Percentiles rank a stretch among this genome's conserved stretches.
phyloP scores from a whole-genome alignment of 2,888 invertebrate species.

The Crossocerus cetratus region DNA sequence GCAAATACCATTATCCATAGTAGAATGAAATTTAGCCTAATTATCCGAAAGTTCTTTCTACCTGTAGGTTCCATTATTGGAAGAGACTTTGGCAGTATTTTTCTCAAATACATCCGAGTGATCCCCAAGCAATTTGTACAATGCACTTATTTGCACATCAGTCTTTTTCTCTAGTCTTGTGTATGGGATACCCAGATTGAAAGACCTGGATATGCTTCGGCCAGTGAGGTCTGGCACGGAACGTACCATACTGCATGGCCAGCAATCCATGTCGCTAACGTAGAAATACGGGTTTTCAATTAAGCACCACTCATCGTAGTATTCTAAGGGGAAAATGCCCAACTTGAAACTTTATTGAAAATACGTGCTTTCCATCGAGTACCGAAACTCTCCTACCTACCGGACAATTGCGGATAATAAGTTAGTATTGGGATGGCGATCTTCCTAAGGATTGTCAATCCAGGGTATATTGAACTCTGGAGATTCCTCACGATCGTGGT shows the following conservation, averaged over 20 bases:
- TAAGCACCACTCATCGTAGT: slow-evolving; percentile 91
- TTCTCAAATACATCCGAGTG: slow-evolving; percentile 81
- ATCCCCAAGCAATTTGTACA: slow-evolving; percentile 80
- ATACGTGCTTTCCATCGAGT: no score
- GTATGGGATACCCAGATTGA: slow-evolving; percentile 80
- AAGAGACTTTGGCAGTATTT: slow-evolving; percentile 81
- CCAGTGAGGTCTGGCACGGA: slow-evolving; percentile 84
- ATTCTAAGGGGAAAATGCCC: slow-evolving; percentile 78
- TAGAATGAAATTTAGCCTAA: neutral
- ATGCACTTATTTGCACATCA: slow-evolving; percentile 78
- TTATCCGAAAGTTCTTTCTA: slow-evolving; percentile 29
- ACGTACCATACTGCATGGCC: slow-evolving; percentile 86
- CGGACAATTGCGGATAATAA: slow-evolving; percentile 85
- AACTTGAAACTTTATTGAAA: neutral
- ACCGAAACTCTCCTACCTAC: slow-evolving; percentile 75
- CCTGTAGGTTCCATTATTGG: slow-evolving; percentile 66
- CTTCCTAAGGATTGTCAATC: slow-evolving; percentile 85
- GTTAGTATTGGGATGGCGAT: slow-evolving; percentile 87
- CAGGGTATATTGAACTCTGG: slow-evolving; percentile 90
- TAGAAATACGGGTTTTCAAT: slow-evolving; percentile 90
- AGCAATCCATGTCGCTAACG: slow-evolving; percentile 90
- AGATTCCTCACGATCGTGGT: slow-evolving; percentile 84
- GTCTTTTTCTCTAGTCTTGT: slow-evolving; percentile 81
- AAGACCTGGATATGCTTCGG: slow-evolving; percentile 78
- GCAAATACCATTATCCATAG: neutral